A percentile compares a stretch with the other conserved stretches of the same genome.
Evolutionary conservation across 1,140 invertebrate species (phyloP).

Genomic region (Solenopsis invicta): DNA sequence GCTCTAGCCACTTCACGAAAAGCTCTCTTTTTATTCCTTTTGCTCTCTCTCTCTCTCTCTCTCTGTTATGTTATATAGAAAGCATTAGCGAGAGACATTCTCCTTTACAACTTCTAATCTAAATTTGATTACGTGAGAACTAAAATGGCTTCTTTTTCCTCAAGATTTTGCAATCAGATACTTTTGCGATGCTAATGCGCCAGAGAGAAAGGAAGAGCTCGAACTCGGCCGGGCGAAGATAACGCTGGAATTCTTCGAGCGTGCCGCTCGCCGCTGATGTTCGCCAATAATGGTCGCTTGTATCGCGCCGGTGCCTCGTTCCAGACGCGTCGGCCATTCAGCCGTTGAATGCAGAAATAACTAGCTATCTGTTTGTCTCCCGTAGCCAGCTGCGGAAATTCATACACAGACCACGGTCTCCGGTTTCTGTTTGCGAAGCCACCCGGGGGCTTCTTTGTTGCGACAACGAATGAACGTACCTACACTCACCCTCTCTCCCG

Average conservation of each 20-base stretch:
- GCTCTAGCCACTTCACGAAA: neutral
- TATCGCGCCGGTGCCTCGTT: conserved; percentile 76
- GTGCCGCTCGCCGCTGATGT: conserved; percentile 52
- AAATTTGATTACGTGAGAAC: neutral
- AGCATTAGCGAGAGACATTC: neutral
- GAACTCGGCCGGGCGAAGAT: conserved; percentile 52
- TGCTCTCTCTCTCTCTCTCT: neutral
- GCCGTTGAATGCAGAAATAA: conserved; percentile 78
- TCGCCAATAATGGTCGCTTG: conserved; percentile 74
- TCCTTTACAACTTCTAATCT: neutral
- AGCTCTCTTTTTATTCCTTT: neutral
- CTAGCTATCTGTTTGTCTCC: conserved; percentile 79
- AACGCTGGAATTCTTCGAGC: conserved; percentile 75
- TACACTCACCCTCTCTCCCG: conserved; percentile 69
- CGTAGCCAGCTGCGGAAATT: conserved; percentile 78
- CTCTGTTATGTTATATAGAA: neutral
- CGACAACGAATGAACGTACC: conserved; percentile 76
- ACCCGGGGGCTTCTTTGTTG: conserved; percentile 77
- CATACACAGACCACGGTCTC: conserved; percentile 78
- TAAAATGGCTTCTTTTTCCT: too few species aligned
- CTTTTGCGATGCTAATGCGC: conserved; percentile 9
- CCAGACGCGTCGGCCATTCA: conserved; percentile 78
- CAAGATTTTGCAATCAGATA: neutral
- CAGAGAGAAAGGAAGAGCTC: conserved; percentile 35
- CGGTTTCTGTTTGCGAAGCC: conserved; percentile 78